Percentiles rank a stretch among this genome's conserved stretches.
These are phyloP conservation scores for Drosophila suboccidentalis DNA, from an alignment of 2,888 invertebrate genomes.

Conservation along the genomic window DNA sequence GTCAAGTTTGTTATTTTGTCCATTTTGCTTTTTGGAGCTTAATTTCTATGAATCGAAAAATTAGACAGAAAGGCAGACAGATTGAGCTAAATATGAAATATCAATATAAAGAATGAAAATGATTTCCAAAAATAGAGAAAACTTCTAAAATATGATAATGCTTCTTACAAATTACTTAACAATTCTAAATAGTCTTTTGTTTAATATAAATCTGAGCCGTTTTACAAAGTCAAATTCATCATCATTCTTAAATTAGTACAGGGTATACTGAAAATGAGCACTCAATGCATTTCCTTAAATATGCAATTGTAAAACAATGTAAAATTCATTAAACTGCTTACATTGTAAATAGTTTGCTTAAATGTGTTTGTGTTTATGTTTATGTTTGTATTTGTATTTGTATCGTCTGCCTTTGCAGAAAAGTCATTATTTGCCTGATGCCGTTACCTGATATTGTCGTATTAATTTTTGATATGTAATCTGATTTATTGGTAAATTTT, in stretches of 20 bases:
- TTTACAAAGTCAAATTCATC: not conserved
- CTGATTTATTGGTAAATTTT: slow-evolving; percentile 59
- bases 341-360: slow-evolving; percentile 21
- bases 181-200: not conserved
- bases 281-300: slow-evolving; percentile 27
- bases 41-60: no score
- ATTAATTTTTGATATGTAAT: slow-evolving; percentile 61
- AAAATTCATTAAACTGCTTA: slow-evolving; percentile 45
- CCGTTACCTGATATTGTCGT: slow-evolving; percentile 41
- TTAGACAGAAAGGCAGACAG: no score
- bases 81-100: no score
- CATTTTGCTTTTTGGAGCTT: no score
- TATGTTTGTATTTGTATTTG: slow-evolving; percentile 5
- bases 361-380: slow-evolving; percentile 2
- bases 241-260: not conserved
- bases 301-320: slow-evolving; percentile 39
- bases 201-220: not conserved
- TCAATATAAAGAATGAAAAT: no score
- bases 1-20: no score
- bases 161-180: not conserved
- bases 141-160: no score
- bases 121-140: no score
- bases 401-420: slow-evolving; percentile 23
- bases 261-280: slow-evolving; percentile 23
- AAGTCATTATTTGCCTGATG: slow-evolving; percentile 58